These are phyloP conservation scores for Nanger granti DNA, from an alignment of 2,113 vertebrate genomes.

Conservation along the genomic window DNA sequence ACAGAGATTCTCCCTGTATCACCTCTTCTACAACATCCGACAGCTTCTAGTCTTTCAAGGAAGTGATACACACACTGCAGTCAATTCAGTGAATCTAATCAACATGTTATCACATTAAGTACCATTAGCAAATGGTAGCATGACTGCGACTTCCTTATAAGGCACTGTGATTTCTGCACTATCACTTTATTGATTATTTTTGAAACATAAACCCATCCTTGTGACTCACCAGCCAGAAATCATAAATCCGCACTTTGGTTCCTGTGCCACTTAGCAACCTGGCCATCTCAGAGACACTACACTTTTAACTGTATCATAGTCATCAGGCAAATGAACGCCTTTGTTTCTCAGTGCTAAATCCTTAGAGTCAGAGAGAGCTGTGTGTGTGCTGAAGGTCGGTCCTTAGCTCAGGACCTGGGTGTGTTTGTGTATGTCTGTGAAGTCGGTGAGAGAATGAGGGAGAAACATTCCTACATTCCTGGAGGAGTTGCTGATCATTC, in stretches of 20 bases:
- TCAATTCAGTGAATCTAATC: neutral
- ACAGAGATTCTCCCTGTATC: neutral
- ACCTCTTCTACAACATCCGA: neutral
- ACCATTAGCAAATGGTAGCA: neutral
- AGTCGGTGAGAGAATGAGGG: neutral
- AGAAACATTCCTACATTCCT: neutral
- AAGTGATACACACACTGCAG: neutral
- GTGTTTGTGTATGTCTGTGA: neutral
- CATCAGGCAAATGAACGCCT: neutral
- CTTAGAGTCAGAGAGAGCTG: neutral
- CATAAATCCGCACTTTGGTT: conserved; percentile 15
- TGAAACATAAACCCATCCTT: neutral
- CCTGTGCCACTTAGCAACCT: neutral
- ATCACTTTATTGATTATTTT: conserved; percentile 27
- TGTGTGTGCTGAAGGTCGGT: neutral
- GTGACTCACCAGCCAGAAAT: neutral
- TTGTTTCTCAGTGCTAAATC: neutral
- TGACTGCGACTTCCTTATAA: conserved; percentile 2
- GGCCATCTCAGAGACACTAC: neutral
- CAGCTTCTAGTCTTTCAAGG: neutral
- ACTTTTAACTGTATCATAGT: neutral
- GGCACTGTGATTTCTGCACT: neutral
- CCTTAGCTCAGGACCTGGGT: neutral
- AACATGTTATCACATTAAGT: neutral
- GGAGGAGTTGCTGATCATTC: neutral